phyloP scores from a whole-genome alignment of 2,888 invertebrate genomes.

The Parelbella ahira region DNA sequence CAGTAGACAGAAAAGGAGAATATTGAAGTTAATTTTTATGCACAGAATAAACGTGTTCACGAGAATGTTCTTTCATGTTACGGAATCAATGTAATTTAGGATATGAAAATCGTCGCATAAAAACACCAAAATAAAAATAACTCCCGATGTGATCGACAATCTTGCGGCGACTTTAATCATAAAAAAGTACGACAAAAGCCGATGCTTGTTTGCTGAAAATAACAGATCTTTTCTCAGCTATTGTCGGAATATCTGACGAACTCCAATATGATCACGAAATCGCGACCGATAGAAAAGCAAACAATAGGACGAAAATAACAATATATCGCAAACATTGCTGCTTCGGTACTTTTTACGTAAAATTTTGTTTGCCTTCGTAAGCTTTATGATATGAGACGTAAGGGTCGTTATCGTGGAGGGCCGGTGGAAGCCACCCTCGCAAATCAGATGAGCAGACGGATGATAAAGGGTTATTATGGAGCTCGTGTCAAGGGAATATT shows the following conservation, averaged over 20 bases:
- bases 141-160: too few species aligned
- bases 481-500: slow-evolving; percentile 30
- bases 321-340: slow-evolving; percentile 47
- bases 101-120: slow-evolving; percentile 2
- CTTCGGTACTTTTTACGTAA: slow-evolving; percentile 23
- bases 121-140: slow-evolving; percentile 1
- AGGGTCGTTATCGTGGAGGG: slow-evolving; percentile 19
- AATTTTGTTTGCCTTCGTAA: slow-evolving; percentile 2
- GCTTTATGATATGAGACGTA: slow-evolving; percentile 28
- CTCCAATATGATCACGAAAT: slow-evolving; percentile 54
- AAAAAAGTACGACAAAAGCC: slow-evolving; percentile 29
- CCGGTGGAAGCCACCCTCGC: slow-evolving; percentile 31
- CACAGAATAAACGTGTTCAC: too few species aligned
- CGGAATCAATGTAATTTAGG: background rate
- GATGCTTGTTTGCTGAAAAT: slow-evolving; percentile 36
- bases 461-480: slow-evolving; percentile 32
- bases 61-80: background rate
- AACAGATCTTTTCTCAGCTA: slow-evolving; percentile 39
- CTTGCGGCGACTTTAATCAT: too few species aligned
- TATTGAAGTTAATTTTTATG: too few species aligned
- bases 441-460: slow-evolving; percentile 28
- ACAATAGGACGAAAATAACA: slow-evolving; percentile 49
- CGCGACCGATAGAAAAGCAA: slow-evolving; percentile 31
- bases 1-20: too few species aligned
- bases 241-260: slow-evolving; percentile 60